Conservation (phyloP, 64 coral and sea anemone species). For the Montipora cactus region DNA sequence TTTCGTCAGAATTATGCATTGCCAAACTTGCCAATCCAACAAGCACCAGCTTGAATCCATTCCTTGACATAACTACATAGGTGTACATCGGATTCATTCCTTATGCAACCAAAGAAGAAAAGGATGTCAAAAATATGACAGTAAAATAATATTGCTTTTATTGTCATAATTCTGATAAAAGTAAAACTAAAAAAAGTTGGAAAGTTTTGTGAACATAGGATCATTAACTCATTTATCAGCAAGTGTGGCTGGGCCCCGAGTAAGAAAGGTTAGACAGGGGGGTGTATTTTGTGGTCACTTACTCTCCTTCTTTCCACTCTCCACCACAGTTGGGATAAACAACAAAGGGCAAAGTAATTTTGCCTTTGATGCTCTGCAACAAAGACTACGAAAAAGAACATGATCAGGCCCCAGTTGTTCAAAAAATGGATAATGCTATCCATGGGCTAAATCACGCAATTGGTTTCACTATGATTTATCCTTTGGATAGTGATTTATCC, state of each 20-base stretch:
- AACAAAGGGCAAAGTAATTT: conserved; percentile 69
- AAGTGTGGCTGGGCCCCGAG: too few species aligned
- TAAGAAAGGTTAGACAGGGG: too few species aligned
- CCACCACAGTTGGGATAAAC: conserved; percentile 76
- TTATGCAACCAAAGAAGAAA: neutral
- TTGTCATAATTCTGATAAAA: too few species aligned
- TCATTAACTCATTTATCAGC: neutral
- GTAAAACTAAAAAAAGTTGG: too few species aligned
- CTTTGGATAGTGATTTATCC: too few species aligned
- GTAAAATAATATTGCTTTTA: neutral
- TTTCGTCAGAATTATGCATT: too few species aligned
- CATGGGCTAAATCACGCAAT: too few species aligned
- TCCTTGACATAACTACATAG: conserved; percentile 3
- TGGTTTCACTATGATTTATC: too few species aligned
- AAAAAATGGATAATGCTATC: neutral
- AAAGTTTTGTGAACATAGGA: neutral
- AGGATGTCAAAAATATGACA: neutral
- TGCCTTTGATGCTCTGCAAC: conserved; percentile 67
- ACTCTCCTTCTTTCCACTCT: conserved; percentile 48
- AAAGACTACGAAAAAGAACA: conserved; percentile 47
- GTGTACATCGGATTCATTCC: neutral
- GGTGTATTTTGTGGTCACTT: neutral
- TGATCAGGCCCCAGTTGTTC: neutral
- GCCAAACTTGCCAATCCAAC: conserved; percentile 38
- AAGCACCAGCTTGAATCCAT: conserved; percentile 54